A percentile compares a stretch with the other conserved stretches of the same genome.
Conservation (phyloP, 2,113 vertebrate genomes). For the Alligator mississippiensis region DNA sequence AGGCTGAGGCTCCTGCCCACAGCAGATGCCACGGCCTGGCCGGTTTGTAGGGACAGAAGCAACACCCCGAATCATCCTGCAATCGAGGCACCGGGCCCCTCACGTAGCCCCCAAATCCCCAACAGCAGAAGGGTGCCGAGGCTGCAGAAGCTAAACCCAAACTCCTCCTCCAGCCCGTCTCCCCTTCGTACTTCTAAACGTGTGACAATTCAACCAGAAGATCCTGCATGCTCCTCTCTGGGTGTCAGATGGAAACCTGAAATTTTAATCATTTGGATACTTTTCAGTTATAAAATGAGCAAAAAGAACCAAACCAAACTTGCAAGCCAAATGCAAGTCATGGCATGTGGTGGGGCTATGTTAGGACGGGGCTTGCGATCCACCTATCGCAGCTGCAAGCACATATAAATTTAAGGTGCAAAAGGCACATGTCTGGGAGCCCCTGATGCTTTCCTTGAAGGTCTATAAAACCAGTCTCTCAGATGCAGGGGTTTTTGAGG, state of each 20-base stretch:
- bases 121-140: background rate
- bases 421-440: no score
- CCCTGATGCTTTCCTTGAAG: no score
- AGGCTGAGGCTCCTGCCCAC: background rate
- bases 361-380: background rate
- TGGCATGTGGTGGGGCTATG: background rate
- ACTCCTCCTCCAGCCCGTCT: background rate
- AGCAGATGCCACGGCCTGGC: slow-evolving; percentile 17
- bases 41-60: slow-evolving; percentile 33
- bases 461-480: no score
- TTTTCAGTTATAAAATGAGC: background rate
- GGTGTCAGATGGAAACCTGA: background rate
- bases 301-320: background rate
- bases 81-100: slow-evolving; percentile 47
- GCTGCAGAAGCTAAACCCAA: background rate
- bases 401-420: no score
- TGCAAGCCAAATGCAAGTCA: background rate
- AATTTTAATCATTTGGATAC: background rate
- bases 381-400: background rate
- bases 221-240: background rate
- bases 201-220: background rate
- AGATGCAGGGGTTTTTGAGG: no score
- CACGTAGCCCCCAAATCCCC: background rate
- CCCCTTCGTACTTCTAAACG: background rate
- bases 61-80: background rate